Conservation (phyloP, 2,113 vertebrate species). For the Macaca mulatta region DNA sequence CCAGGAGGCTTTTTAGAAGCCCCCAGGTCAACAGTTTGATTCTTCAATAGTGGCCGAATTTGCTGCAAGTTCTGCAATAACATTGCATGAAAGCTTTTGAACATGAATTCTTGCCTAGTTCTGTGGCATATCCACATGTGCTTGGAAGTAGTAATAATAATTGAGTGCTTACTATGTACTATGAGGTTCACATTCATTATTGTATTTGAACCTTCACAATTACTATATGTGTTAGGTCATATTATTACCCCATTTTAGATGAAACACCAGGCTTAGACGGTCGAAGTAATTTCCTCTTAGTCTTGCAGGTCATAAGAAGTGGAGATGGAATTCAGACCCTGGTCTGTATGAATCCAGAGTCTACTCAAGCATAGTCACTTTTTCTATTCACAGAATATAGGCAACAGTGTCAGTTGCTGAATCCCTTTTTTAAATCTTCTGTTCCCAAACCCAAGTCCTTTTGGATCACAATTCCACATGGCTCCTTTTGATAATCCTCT, state of each 20-base stretch:
- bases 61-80: neutral
- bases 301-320: neutral
- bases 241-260: neutral
- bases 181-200: neutral
- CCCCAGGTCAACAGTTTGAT: neutral
- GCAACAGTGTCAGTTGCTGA: accelerated
- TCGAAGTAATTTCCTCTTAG: neutral
- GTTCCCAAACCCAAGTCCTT: neutral
- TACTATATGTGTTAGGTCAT: neutral
- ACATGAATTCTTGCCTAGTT: neutral
- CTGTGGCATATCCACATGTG: neutral
- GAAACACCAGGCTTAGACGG: neutral
- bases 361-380: neutral
- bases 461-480: neutral
- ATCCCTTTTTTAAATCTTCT: neutral
- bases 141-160: neutral
- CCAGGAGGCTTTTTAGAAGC: neutral
- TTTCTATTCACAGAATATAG: neutral
- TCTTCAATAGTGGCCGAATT: neutral
- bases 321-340: neutral
- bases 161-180: neutral
- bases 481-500: neutral
- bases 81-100: neutral
- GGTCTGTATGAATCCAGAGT: neutral
- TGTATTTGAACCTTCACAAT: neutral